These are phyloP conservation scores for Meriones unguiculatus DNA, from an alignment of 2,113 vertebrate genomes.

Conservation along the genomic window DNA sequence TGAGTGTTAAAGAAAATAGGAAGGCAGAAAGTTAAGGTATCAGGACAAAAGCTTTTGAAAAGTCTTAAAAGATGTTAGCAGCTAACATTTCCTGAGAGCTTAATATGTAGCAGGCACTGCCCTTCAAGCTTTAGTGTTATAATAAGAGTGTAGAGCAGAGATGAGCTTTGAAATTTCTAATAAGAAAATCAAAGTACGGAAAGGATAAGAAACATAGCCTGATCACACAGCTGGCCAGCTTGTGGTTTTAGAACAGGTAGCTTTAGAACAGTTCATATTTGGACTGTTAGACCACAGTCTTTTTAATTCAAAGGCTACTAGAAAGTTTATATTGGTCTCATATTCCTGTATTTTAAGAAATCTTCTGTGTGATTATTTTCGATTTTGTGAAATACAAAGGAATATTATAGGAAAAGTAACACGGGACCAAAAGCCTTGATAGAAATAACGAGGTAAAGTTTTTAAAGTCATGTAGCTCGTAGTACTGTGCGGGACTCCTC, in stretches of 20 bases:
- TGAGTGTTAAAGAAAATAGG: not conserved
- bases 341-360: slow-evolving; percentile 12
- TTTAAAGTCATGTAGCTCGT: not conserved
- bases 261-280: not conserved
- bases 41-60: slow-evolving; percentile 14
- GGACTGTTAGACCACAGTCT: not conserved
- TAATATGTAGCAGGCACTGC: not conserved
- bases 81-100: not conserved
- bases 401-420: slow-evolving; percentile 10
- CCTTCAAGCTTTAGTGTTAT: not conserved
- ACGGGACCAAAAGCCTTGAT: not conserved
- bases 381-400: slow-evolving; percentile 23
- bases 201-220: not conserved
- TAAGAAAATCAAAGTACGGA: not conserved
- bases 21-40: slow-evolving; percentile 14
- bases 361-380: slow-evolving; percentile 36
- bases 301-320: slow-evolving; percentile 16
- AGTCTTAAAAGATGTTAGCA: not conserved
- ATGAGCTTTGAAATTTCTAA: slow-evolving; percentile 36
- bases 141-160: not conserved
- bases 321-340: not conserved
- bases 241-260: not conserved
- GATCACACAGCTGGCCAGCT: not conserved
- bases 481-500: not conserved
- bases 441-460: slow-evolving; percentile 25